Conservation (phyloP, 2,888 invertebrate genomes). For the Macrophya annulata region DNA sequence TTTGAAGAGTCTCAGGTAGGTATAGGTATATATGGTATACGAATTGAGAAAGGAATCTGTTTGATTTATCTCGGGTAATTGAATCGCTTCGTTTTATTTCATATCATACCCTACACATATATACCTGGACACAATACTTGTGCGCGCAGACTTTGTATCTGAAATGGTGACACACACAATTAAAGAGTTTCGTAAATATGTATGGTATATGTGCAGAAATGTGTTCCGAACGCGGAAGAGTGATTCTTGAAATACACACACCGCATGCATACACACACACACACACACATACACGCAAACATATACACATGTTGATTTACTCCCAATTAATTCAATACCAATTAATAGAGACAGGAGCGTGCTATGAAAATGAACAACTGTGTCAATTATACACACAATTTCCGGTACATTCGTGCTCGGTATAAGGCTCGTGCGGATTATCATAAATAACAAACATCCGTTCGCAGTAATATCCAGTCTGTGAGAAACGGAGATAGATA, state of each 20-base stretch:
- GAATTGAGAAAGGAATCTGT: constrained; percentile 31
- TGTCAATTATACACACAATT: constrained; percentile 14
- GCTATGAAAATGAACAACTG: constrained; percentile 14
- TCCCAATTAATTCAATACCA: constrained; percentile 27
- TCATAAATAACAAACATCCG: constrained; percentile 68
- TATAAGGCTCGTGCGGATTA: constrained; percentile 59
- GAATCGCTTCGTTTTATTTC: constrained; percentile 21
- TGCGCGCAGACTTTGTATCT: background rate
- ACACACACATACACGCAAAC: background rate
- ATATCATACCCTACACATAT: no score
- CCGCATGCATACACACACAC: background rate
- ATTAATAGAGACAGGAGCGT: constrained; percentile 33
- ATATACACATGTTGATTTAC: background rate
- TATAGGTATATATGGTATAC: background rate
- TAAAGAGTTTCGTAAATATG: background rate
- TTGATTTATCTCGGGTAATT: constrained; percentile 29
- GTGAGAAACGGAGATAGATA: background rate
- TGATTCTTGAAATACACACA: background rate
- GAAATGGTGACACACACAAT: background rate
- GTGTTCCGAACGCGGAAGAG: background rate
- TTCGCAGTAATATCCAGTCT: constrained; percentile 63
- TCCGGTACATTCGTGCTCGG: constrained; percentile 56
- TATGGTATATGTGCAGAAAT: background rate
- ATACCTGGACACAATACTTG: background rate
- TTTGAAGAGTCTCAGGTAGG: constrained; percentile 1